Evolutionary conservation across 2,113 vertebrate genomes (phyloP).

Genomic region (Plectropomus leopardus): DNA sequence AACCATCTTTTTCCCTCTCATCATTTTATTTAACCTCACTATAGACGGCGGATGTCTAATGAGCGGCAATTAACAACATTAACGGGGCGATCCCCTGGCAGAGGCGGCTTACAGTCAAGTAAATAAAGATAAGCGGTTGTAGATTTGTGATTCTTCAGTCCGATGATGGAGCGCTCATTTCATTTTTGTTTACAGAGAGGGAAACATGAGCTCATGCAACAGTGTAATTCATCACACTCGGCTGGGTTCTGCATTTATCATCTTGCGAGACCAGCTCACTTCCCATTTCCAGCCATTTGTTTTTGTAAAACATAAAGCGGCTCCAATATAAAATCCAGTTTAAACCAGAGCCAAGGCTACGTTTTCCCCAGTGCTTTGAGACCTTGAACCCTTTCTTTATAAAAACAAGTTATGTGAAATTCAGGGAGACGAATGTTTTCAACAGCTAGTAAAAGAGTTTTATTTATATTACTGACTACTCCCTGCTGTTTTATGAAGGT

Average conservation of each 20-base stretch:
- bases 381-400: constrained; percentile 11
- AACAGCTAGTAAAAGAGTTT: constrained; percentile 36
- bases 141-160: constrained; percentile 35
- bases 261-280: constrained; percentile 53
- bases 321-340: constrained; percentile 48
- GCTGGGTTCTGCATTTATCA: constrained; percentile 55
- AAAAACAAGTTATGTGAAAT: constrained; percentile 10
- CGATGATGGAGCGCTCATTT: constrained; percentile 47
- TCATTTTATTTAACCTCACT: constrained; percentile 34
- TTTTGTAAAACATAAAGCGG: constrained; percentile 61
- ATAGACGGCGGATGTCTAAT: constrained; percentile 43
- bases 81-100: constrained; percentile 14
- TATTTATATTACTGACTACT: constrained; percentile 24
- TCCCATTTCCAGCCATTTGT: constrained; percentile 65
- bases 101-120: constrained; percentile 35
- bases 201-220: constrained; percentile 50
- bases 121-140: constrained; percentile 58
- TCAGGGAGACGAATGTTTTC: constrained; percentile 39
- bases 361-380: constrained; percentile 28
- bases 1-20: constrained; percentile 4
- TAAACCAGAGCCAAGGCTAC: constrained; percentile 38
- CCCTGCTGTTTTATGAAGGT: not conserved
- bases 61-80: constrained; percentile 31
- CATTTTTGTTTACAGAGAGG: constrained; percentile 59
- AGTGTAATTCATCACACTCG: constrained; percentile 56